Conservation (phyloP, 2,113 vertebrate species). For the Anguilla japonica region DNA sequence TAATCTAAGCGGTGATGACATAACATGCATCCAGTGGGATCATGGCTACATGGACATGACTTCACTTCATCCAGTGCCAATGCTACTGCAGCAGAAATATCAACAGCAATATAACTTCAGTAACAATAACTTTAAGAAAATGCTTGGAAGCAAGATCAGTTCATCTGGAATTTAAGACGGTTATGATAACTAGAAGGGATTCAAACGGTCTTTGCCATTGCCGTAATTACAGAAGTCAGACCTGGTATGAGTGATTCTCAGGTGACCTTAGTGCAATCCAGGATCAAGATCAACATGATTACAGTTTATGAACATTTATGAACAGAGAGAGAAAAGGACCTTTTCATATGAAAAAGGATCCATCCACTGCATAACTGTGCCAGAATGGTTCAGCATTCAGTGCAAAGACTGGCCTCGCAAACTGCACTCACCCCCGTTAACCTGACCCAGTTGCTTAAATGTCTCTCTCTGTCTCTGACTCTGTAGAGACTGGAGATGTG, state of each 20-base stretch:
- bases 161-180: background rate
- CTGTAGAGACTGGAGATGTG: background rate
- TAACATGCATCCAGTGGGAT: slow-evolving; percentile 10
- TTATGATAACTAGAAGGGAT: too few species aligned
- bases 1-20: slow-evolving; percentile 31
- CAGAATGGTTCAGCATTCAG: background rate
- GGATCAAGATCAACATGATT: background rate
- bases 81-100: background rate
- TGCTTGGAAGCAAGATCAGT: background rate
- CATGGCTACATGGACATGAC: background rate
- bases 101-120: too few species aligned
- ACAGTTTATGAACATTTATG: background rate
- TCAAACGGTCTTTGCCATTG: too few species aligned
- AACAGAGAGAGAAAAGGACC: background rate
- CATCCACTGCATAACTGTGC: background rate
- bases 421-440: background rate
- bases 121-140: too few species aligned
- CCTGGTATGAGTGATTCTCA: background rate
- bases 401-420: background rate
- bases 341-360: background rate
- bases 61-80: background rate
- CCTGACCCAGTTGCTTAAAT: slow-evolving; percentile 11
- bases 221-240: background rate
- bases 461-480: slow-evolving; percentile 24
- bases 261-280: background rate